Conservation (phyloP, 2,888 invertebrate genomes). For the Agrotis clavis region DNA sequence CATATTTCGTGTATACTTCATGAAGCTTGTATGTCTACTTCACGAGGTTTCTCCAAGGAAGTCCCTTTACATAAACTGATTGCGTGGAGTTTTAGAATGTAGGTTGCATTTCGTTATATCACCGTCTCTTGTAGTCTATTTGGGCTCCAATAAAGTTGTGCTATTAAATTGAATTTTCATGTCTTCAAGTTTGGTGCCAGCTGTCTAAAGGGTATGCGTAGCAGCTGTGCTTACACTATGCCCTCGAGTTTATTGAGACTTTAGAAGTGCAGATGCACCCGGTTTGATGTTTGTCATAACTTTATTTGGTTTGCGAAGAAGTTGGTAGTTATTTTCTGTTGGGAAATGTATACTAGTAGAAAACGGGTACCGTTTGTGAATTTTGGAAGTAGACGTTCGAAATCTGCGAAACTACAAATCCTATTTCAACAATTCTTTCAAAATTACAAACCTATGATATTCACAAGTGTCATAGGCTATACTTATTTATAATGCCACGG, state of each 20-base stretch:
- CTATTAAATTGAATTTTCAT: slow-evolving; percentile 47
- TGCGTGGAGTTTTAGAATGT: slow-evolving; percentile 15
- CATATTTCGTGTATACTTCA: slow-evolving; percentile 39
- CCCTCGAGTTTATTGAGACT: slow-evolving; percentile 41
- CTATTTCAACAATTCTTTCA: too few species aligned
- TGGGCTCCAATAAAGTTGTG: slow-evolving; percentile 29
- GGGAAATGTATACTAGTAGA: too few species aligned
- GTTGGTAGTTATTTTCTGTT: not conserved
- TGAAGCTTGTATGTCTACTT: slow-evolving; percentile 12
- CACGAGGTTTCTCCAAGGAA: slow-evolving; percentile 15
- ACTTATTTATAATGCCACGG: too few species aligned
- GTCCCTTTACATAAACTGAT: slow-evolving; percentile 33
- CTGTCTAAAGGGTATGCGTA: slow-evolving; percentile 31
- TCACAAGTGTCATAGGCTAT: too few species aligned
- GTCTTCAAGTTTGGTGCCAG: slow-evolving; percentile 45
- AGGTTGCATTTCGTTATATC: slow-evolving; percentile 29
- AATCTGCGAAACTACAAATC: too few species aligned
- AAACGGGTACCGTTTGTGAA: too few species aligned
- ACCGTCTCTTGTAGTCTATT: slow-evolving; percentile 12
- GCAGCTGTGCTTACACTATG: slow-evolving; percentile 45
- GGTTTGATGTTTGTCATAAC: slow-evolving; percentile 25
- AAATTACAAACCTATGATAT: too few species aligned
- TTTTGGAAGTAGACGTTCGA: too few species aligned
- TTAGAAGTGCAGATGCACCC: slow-evolving; percentile 34
- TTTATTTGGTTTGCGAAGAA: slow-evolving; percentile 9